Evolutionary conservation across 2,888 invertebrate genomes (phyloP).

Genomic region (Drosophila pseudotalamancana): DNA sequence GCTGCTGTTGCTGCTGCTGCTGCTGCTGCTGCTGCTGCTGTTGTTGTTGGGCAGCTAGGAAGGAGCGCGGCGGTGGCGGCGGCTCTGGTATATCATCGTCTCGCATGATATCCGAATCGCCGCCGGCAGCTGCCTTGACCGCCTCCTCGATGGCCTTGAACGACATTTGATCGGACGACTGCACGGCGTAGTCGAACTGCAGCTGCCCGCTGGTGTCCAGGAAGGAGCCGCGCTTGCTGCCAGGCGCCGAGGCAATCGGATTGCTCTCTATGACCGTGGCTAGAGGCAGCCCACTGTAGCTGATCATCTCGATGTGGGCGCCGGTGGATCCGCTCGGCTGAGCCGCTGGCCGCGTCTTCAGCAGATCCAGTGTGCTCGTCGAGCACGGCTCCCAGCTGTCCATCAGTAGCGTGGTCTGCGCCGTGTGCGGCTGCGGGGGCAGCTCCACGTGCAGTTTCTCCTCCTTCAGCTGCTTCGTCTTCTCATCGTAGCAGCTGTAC

Average conservation of each 20-base stretch:
- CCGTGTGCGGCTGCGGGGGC: conserved; percentile 66
- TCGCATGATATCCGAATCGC: conserved; percentile 72
- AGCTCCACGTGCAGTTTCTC: conserved; percentile 88
- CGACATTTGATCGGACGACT: conserved; percentile 80
- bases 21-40: conserved; percentile 68
- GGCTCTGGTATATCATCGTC: conserved; percentile 87
- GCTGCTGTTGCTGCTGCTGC: conserved; percentile 53
- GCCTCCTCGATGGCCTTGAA: conserved; percentile 82
- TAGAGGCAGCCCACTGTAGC: conserved; percentile 65
- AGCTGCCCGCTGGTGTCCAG: conserved; percentile 56
- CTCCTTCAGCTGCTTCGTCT: conserved; percentile 84
- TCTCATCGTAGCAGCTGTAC: conserved; percentile 88
- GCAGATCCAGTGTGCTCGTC: conserved; percentile 80
- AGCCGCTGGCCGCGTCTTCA: conserved; percentile 73
- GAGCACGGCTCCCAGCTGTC: conserved; percentile 75
- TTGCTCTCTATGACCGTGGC: conserved; percentile 56
- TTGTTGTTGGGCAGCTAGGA: conserved; percentile 81
- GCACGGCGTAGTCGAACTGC: conserved; percentile 80
- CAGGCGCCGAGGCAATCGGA: conserved; percentile 38
- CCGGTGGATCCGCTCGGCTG: not conserved
- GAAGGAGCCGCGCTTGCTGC: conserved; percentile 78
- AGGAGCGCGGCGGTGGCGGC: conserved; percentile 85
- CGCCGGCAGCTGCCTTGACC: conserved; percentile 64
- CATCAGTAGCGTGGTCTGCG: conserved; percentile 64
- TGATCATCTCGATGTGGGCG: conserved; percentile 69